These are phyloP conservation scores for Kryptopterus vitreolus DNA, from an alignment of 2,797 vertebrate genomes.

Conservation along the genomic window DNA sequence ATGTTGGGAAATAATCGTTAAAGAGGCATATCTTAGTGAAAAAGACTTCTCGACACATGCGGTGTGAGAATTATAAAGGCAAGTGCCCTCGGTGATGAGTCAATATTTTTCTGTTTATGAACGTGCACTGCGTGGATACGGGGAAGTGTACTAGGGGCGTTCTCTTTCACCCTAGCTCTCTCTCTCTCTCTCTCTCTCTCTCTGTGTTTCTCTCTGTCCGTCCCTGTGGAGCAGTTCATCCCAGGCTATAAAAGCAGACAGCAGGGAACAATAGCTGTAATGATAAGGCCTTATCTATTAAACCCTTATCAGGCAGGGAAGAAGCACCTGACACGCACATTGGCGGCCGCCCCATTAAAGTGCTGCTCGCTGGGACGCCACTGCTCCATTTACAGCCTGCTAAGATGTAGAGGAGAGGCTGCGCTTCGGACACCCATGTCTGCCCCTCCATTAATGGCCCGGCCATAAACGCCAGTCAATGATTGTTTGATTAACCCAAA, in stretches of 20 bases:
- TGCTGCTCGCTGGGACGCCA: conserved; percentile 35
- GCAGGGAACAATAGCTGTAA: conserved; percentile 44
- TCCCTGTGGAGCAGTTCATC: conserved; percentile 48
- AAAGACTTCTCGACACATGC: conserved; percentile 22
- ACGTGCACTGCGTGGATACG: conserved; percentile 37
- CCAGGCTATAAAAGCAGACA: conserved; percentile 51
- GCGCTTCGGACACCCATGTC: conserved; percentile 40
- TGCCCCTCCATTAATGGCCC: conserved; percentile 57
- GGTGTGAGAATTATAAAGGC: conserved; percentile 14
- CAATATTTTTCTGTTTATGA: conserved; percentile 37
- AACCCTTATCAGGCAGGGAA: conserved; percentile 56
- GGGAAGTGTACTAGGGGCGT: conserved; percentile 17
- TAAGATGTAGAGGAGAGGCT: conserved; percentile 42
- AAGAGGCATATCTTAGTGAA: not conserved
- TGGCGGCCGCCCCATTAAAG: conserved; percentile 48
- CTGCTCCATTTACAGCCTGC: conserved; percentile 53
- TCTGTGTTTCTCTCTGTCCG: conserved; percentile 36
- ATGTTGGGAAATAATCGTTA: not conserved
- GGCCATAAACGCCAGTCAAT: conserved; percentile 58
- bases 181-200: conserved; percentile 35
- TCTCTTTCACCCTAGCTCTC: conserved; percentile 27
- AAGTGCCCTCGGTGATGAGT: conserved; percentile 29
- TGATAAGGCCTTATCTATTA: conserved; percentile 64
- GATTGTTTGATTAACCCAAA: conserved; percentile 63
- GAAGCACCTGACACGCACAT: conserved; percentile 51